Percentiles rank a stretch among this genome's conserved stretches.
Evolutionary conservation across 2,113 vertebrate species (phyloP).

Genomic region (Calyptommatus sinebrachiatus): DNA sequence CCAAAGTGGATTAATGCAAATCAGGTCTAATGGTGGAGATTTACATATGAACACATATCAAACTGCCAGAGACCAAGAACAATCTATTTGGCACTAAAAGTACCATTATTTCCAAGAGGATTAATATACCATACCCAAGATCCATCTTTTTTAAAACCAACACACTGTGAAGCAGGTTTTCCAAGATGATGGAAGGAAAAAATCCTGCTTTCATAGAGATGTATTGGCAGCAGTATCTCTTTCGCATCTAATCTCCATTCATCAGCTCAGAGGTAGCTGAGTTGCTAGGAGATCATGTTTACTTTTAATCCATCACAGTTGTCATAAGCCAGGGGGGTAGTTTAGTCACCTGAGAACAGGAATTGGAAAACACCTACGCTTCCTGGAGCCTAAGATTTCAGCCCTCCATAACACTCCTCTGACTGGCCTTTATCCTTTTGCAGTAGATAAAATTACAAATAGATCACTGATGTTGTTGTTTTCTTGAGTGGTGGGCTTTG

Average conservation of each 20-base stretch:
- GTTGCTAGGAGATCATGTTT: constrained; percentile 20
- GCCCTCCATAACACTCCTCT: neutral
- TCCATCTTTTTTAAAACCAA: neutral
- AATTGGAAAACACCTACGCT: constrained; percentile 3
- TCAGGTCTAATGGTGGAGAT: neutral
- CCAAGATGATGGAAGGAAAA: constrained; percentile 13
- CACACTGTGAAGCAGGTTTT: neutral
- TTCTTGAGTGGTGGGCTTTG: neutral
- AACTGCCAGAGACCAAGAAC: neutral
- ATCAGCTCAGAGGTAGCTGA: neutral
- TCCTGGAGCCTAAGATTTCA: neutral
- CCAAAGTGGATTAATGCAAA: too few species aligned
- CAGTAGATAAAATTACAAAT: neutral
- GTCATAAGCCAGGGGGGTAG: constrained; percentile 9
- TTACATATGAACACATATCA: neutral
- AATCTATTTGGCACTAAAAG: neutral
- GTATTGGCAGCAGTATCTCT: constrained; percentile 19
- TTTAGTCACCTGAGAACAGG: neutral
- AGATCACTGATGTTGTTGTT: neutral
- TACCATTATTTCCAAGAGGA: neutral
- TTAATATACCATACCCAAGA: neutral
- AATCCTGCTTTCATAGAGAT: constrained; percentile 33
- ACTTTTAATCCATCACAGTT: neutral
- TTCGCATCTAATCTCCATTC: neutral
- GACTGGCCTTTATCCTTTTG: neutral